Evolutionary conservation across 2,797 vertebrate genomes (phyloP), one percentile per base, ranked within the genome.

Genomic region (Potorous gilbertii): DNA sequence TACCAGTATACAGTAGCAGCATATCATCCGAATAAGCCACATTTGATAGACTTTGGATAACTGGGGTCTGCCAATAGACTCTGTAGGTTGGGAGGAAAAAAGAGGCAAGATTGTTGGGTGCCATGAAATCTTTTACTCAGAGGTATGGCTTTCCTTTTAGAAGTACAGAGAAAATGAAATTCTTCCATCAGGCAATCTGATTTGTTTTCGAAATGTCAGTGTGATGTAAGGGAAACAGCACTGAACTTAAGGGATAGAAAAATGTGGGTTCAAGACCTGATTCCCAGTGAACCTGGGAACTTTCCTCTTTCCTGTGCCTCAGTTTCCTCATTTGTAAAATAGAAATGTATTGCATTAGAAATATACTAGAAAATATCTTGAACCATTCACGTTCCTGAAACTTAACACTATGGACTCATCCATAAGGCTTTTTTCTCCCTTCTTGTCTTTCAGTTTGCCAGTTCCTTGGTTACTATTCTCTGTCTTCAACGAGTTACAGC

Each of bases 391-490:
- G 9, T 46, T 50, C 74, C 40, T 50, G n/a, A 21, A 81, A 87
- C 21, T 46, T 46, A 21, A 87, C 3, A 10, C 74, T 50, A 27
- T 81, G 74, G 46, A 50, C 4, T 87, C 74, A 87, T 87, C 40
- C 74, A 74, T 21, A 40, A 74, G 62, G 21, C 29, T 0, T 57
- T 9, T 87, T 74, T 21, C 50, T 90, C 96, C 94, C 91, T 96
- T 66, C 91, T 95, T 94, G 94, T 56, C 95, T 98, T 93, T 95
- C 98, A 99, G 99, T 91, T 98, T 99, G 93, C 99, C 99, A 0
- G 98, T 99, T 90, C 99, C 99, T 0, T 99, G 99, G 99, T 98
- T 99, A 96, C 97, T 99, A 94, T 99, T 98, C 97, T 99, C 99
- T 0, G 14, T 97, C 34, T 91, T 98, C 96, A 99, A 99, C 0